Percentiles rank a stretch among this genome's conserved stretches.
Conservation (phyloP, 2,797 vertebrate species). For the Bucorvus abyssinicus region DNA sequence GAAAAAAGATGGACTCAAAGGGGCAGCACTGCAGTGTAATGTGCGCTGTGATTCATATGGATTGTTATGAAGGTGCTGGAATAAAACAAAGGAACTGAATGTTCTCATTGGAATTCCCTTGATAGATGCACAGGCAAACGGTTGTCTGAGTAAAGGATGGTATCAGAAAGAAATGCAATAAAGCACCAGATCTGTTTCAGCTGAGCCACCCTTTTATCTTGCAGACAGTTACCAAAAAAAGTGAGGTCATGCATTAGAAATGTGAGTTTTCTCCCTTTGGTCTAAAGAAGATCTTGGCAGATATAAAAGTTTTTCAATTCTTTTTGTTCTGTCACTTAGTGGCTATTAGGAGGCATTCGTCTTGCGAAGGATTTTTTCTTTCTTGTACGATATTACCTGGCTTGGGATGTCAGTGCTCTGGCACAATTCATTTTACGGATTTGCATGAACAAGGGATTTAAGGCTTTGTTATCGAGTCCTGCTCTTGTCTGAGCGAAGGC, state of each 20-base stretch:
- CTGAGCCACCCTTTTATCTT: neutral
- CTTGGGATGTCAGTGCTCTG: neutral
- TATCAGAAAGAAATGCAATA: slow-evolving; percentile 4
- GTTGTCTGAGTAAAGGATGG: slow-evolving; percentile 1
- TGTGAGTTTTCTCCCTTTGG: neutral
- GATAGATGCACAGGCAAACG: neutral
- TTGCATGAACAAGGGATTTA: neutral
- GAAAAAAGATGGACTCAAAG: neutral
- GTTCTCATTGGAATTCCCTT: slow-evolving; percentile 10
- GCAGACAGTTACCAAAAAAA: neutral
- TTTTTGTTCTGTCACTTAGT: neutral
- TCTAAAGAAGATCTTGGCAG: neutral
- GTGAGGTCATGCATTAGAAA: neutral
- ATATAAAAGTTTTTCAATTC: neutral
- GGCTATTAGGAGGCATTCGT: neutral
- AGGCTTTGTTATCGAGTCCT: neutral
- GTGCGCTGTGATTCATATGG: neutral
- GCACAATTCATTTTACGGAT: neutral
- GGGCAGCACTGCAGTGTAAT: neutral
- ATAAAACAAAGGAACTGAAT: slow-evolving; percentile 8
- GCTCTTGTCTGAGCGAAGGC: neutral
- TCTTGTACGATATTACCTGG: neutral
- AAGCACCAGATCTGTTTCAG: neutral
- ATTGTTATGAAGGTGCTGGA: neutral
- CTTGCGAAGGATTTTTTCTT: neutral